Base-by-base conservation (phyloP, 2,113 vertebrate species). In the Miniopterus natalensis region DNA sequence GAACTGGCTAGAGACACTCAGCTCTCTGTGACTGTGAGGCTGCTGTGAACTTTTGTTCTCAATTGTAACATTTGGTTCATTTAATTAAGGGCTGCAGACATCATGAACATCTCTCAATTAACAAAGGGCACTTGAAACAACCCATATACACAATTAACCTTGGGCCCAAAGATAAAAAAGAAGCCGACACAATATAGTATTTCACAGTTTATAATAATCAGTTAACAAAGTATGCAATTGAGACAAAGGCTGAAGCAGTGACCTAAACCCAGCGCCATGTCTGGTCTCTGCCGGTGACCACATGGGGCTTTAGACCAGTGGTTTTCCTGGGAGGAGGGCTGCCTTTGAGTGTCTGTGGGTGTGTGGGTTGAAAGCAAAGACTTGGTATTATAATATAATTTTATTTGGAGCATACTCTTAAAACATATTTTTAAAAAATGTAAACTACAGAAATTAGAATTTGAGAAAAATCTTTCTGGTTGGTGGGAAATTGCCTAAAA, bases 71-170 rank as follows among this genome's bases (percentile, higher is more conserved):
- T 59, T 88, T 51, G n/a, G 5, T 73, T 71, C 51, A 40, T 61
- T 84, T 95, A 94, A 85, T 83, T 94, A 90, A 95, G 31, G 55
- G 5, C 71, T 27, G 8, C 14, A 40, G 71, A 81, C 53, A 68
- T 85, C 68, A 61, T 0, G 25, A 47, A 31, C 29, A 73, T 49
- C 9, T 73, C 59, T 84, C 81, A 71, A n/a, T 57, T 84, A 49
- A n/a, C 81, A 84, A 84, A 96, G 66, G 66, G 11, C 21, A 8
- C 84, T 84, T 88, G 77, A 79, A 90, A 94, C 77, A 94, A 61
- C 77, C 66, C 42, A 68, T 77, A 92, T 88, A 88, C 42, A 90
- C 81, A 91, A 85, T 75, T 94, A 88, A 73, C 68, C 55, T 63
- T 84, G n/a, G 66, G 55, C 61, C 31, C 73, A 63, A 66, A 66